phyloP scores from a whole-genome alignment of 2,113 vertebrate species.

The Turdus rufiventris region DNA sequence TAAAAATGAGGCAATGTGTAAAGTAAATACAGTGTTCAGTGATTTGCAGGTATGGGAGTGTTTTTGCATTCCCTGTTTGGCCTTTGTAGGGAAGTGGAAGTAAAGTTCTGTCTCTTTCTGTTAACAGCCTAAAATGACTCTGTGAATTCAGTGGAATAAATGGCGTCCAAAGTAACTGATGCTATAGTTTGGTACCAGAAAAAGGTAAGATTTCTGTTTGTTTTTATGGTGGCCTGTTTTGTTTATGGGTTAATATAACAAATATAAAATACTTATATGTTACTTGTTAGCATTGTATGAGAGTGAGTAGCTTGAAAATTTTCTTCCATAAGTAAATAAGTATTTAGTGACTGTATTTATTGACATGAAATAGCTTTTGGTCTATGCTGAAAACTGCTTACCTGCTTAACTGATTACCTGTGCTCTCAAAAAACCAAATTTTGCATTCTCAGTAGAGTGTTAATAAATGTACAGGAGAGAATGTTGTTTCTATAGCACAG shows the following conservation, averaged over 20 bases:
- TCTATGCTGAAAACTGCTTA: neutral
- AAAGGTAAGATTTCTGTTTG: conserved; percentile 85
- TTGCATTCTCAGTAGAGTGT: neutral
- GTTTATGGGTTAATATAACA: neutral
- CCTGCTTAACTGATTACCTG: neutral
- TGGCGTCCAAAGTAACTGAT: conserved; percentile 99
- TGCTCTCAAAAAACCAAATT: neutral
- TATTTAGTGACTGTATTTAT: neutral
- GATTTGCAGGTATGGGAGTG: conserved; percentile 52
- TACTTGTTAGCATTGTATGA: neutral
- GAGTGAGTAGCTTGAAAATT: neutral
- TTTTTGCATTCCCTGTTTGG: neutral
- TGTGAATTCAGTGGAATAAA: conserved; percentile 88
- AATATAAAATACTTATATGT: neutral
- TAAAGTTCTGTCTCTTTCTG: conserved; percentile 68
- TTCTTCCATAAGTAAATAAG: neutral
- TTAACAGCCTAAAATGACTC: conserved; percentile 91
- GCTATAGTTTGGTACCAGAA: conserved; percentile 99
- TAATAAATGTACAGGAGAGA: neutral
- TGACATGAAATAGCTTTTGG: neutral
- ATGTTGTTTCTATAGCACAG: neutral
- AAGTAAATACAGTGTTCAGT: conserved; percentile 45
- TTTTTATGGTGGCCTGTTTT: neutral
- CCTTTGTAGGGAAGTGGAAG: conserved; percentile 21
- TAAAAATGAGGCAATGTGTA: conserved; percentile 63